Evolutionary conservation across 2,113 vertebrate genomes (phyloP).

Genomic region (Muntiacus reevesi): DNA sequence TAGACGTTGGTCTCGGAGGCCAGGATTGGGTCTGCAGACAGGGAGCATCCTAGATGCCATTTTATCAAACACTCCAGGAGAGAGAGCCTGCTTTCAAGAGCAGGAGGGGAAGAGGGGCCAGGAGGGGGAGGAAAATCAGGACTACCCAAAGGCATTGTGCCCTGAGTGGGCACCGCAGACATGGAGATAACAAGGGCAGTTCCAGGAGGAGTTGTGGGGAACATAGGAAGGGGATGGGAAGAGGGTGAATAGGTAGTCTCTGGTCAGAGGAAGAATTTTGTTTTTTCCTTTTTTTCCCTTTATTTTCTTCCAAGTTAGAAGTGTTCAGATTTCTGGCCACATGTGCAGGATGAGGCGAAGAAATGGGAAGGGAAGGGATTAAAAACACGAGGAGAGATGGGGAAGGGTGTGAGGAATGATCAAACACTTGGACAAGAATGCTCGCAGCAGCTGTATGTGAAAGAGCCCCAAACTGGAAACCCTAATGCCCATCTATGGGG

Average conservation of each 20-base stretch:
- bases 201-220: background rate
- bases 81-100: background rate
- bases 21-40: background rate
- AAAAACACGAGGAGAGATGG: background rate
- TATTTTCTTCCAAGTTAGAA: background rate
- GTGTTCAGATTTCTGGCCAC: background rate
- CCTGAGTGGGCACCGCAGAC: background rate
- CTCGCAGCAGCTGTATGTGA: background rate
- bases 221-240: background rate
- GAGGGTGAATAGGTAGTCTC: background rate
- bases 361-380: background rate
- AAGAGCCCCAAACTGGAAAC: background rate
- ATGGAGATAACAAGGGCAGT: rapidly evolving
- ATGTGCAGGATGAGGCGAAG: background rate
- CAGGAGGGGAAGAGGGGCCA: background rate
- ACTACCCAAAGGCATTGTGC: background rate
- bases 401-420: background rate
- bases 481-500: background rate
- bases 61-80: background rate
- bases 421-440: too few species aligned
- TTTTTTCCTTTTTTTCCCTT: background rate
- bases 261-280: background rate
- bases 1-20: background rate
- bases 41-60: background rate
- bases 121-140: background rate